Evolutionary conservation across 2,888 invertebrate species (phyloP), one percentile per base, ranked within the genome.

Genomic region (Pycnomerus fuliginosus): DNA sequence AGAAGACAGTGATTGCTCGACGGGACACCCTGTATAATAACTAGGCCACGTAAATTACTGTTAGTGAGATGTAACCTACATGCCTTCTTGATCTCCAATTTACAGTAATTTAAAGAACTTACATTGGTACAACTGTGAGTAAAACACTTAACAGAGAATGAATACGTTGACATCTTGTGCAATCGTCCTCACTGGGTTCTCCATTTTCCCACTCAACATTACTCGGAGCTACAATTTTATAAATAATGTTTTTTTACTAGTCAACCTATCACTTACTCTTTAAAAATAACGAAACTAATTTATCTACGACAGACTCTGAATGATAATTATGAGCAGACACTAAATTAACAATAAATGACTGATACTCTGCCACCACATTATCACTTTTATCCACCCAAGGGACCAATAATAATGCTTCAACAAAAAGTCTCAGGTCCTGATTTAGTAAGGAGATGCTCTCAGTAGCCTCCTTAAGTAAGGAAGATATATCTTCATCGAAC

Each of bases 241-340:
- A 28, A 11, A 28, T 11, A 12, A 12, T 2, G 2, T 28, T 11
- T 12, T 11, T 2, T 28, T 28, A 4, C n/a, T n/a, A 27, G 7
- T 4, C 4, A 27, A n/a, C 11, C 4, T 27, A 4, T 29, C 5
- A 56, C 61, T 66, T 69, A 80, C 80, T 71, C 55, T 80, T 78
- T 60, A 77, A 70, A 71, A 87, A 85, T 29, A 76, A 71, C 17
- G 67, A 60, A n/a, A 87, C 74, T 36, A 87, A 68, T 60, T 77
- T 80, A 31, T 76, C 73, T 27, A 87, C 73, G 5, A 81, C 80
- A 55, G 76, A 74, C 51, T 77, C 77, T 2, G 81, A 75, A 65
- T 85, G 83, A 62, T 79, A 77, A 52, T 79, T 80, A 54, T 87
- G 85, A 1, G 84, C 82, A 28, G 84, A 80, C 38, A 87, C 73